A percentile compares a stretch with the other conserved stretches of the same genome.
phyloP scores from a whole-genome alignment of 2,113 vertebrate genomes.

The Xiphophorus hellerii region DNA sequence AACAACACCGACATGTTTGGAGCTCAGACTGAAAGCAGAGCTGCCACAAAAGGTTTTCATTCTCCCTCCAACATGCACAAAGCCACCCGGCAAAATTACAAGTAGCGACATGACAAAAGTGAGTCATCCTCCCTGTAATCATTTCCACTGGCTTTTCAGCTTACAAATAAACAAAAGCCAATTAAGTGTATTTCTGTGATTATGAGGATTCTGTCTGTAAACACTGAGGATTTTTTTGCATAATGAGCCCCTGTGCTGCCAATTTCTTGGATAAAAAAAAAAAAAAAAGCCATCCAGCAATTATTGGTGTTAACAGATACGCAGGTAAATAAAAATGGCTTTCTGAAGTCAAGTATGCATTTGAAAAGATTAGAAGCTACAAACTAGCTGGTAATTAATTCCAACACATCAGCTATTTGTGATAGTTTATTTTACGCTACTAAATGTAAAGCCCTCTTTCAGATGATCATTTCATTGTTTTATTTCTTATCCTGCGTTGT shows the following conservation, averaged over 20 bases:
- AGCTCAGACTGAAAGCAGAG: slow-evolving; percentile 4
- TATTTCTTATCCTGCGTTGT: slow-evolving; percentile 67
- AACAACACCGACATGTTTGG: slow-evolving; percentile 7
- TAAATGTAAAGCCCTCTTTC: slow-evolving; percentile 63
- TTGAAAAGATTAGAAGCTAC: slow-evolving; percentile 47
- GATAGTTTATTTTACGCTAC: slow-evolving; percentile 47
- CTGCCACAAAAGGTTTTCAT: slow-evolving; percentile 14
- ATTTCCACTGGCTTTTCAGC: slow-evolving; percentile 6
- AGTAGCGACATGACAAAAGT: slow-evolving; percentile 17
- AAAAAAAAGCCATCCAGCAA: slow-evolving; percentile 14
- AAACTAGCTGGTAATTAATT: slow-evolving; percentile 49
- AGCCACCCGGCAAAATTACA: slow-evolving; percentile 11
- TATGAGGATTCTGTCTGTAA: slow-evolving; percentile 23
- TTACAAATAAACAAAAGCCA: slow-evolving; percentile 49
- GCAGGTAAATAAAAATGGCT: background rate
- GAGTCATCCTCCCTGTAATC: slow-evolving; percentile 23
- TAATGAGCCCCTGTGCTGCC: slow-evolving; percentile 22
- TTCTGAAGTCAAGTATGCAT: slow-evolving; percentile 12
- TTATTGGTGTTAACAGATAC: slow-evolving; percentile 4
- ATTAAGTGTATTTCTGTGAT: slow-evolving; percentile 44
- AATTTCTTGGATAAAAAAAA: slow-evolving; percentile 8
- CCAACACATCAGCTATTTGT: slow-evolving; percentile 47
- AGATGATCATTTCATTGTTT: slow-evolving; percentile 67
- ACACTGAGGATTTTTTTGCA: slow-evolving; percentile 24
- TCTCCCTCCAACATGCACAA: background rate